Evolutionary conservation across 2,888 invertebrate species (phyloP).

Genomic region (Stenotaenia linearis): DNA sequence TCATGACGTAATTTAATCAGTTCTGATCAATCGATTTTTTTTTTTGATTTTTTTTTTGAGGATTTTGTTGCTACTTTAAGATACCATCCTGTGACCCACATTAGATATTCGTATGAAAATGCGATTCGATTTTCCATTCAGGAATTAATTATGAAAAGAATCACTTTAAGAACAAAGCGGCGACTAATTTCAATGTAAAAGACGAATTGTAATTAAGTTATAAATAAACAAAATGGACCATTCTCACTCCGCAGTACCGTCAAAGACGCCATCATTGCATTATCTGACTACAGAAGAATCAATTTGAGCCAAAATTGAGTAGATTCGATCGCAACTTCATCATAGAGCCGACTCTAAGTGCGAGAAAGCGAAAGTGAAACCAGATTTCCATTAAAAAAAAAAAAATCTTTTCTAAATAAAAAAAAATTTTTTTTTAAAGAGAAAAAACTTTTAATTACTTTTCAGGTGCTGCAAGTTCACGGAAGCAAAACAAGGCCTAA

Average conservation of each 20-base stretch:
- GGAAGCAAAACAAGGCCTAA: too few relatives aligned
- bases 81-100: too few relatives aligned
- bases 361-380: neutral
- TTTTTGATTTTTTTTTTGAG: neutral
- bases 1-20: neutral
- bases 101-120: too few relatives aligned
- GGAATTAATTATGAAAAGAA: too few relatives aligned
- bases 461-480: too few relatives aligned
- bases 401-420: too few relatives aligned
- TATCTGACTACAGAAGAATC: neutral
- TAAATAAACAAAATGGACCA: neutral
- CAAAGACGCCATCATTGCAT: neutral
- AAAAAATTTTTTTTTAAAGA: too few relatives aligned
- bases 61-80: too few relatives aligned
- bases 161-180: too few relatives aligned
- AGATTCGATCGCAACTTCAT: neutral
- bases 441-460: too few relatives aligned
- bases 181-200: neutral
- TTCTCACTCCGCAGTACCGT: too few relatives aligned
- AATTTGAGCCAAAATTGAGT: neutral
- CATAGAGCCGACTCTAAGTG: too few relatives aligned
- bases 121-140: neutral
- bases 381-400: neutral
- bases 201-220: neutral
- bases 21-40: neutral